Evolutionary conservation across 2,113 vertebrate species (phyloP), one percentile per base, ranked within the genome.

Genomic region (Turnix velox): DNA sequence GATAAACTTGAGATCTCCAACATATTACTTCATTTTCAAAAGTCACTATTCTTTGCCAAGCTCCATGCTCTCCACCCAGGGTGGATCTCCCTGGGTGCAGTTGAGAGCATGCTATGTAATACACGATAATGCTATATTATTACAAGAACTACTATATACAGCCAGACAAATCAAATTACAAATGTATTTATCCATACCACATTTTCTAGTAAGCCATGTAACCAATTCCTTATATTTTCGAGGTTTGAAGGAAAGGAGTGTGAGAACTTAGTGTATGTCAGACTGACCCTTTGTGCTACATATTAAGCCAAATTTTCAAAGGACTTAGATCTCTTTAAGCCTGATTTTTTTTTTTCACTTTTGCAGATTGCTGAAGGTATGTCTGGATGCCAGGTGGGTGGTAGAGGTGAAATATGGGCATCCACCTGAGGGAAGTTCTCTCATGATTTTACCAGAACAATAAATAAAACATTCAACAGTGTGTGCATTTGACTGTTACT

Each of bases 81-180:
- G 88, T 92, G 95, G 84, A 95, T 90, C 90, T 91, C 84, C 55
- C 68, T 31, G 48, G 27, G 74, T 91, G 71, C 91, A 93, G 35
- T 22, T 75, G 74, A 90, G 35, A 91, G 35, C n/a, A 62, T 35
- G 27, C 73, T 88, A 46, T 95, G 67, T 95, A 95, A 94, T 88
- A 84, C 51, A 93, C 55, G 76, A 91, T 96, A 96, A 97, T 96
- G 79, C 71, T 91, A 92, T 96, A 78, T 93, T 84, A 95, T 97
- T 97, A 94, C 58, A 87, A 42, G 12, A 12, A 43, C 90, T 92
- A 24, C 85, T 95, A 92, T 93, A 93, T 91, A 78, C 67, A 94
- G 88, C 49, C 85, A 89, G 88, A 85, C 52, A 97, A 96, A 92
- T 92, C 30, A 93, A 84, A 91, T 84, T 92, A 82, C 66, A 82